Conservation (phyloP, 2,797 vertebrate genomes). For the Craterocephalus amniculus region DNA sequence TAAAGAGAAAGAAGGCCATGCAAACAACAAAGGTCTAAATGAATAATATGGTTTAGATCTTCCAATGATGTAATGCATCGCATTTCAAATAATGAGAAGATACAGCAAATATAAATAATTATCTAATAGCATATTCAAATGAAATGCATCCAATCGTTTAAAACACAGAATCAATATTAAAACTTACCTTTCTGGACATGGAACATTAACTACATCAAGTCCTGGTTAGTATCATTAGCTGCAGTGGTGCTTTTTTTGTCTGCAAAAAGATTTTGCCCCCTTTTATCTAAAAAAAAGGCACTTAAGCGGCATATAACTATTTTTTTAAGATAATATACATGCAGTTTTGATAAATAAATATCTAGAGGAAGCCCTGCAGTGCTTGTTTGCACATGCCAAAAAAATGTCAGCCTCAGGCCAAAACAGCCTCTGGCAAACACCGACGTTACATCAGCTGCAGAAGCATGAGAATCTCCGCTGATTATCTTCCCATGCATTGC, state of each 20-base stretch:
- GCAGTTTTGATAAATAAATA: slow-evolving; percentile 13
- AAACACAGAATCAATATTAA: not conserved
- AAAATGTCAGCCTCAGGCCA: slow-evolving; percentile 56
- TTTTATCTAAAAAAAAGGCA: no score
- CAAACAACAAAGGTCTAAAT: no score
- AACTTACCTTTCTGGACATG: slow-evolving; percentile 3
- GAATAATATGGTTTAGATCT: no score
- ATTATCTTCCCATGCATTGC: slow-evolving; percentile 57
- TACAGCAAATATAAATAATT: no score
- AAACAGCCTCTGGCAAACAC: slow-evolving; percentile 60
- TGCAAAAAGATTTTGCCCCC: no score
- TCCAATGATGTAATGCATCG: no score
- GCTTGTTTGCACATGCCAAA: slow-evolving; percentile 26
- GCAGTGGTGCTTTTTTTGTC: slow-evolving; percentile 8
- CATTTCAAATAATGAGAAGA: no score
- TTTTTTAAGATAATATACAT: not conserved
- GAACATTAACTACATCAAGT: slow-evolving; percentile 3
- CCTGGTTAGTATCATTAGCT: slow-evolving; percentile 1
- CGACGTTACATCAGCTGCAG: slow-evolving; percentile 9
- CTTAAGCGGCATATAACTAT: not conserved
- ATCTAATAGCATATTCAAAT: not conserved
- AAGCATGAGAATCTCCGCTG: slow-evolving; percentile 58
- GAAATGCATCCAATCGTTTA: not conserved
- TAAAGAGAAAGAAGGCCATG: no score
- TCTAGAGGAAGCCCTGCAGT: not conserved